A percentile compares a stretch with the other conserved stretches of the same genome.
phyloP scores from a whole-genome alignment of 2,797 vertebrate genomes.

The Merluccius polli region DNA sequence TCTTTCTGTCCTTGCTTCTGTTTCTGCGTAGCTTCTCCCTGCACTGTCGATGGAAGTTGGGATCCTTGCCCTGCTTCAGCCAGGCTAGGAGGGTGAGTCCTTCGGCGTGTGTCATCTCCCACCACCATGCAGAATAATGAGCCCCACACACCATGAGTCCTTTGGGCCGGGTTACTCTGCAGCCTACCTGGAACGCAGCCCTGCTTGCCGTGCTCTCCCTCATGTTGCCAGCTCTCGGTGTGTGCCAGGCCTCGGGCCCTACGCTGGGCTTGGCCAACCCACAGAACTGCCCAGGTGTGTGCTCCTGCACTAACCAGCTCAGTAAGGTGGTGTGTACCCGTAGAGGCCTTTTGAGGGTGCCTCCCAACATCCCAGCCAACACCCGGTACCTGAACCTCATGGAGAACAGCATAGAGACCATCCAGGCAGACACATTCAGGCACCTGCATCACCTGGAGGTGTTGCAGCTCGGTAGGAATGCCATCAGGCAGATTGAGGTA shows the following conservation, averaged over 20 bases:
- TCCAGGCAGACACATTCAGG: conserved; percentile 94
- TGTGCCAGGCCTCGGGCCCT: conserved; percentile 79
- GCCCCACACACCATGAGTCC: conserved; percentile 98
- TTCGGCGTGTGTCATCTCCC: conserved; percentile 77
- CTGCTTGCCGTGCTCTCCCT: conserved; percentile 89
- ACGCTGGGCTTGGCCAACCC: conserved; percentile 75
- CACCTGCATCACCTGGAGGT: conserved; percentile 96
- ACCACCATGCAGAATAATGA: conserved; percentile 96
- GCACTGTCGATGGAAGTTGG: conserved; percentile 86
- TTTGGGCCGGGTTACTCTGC: conserved; percentile 97
- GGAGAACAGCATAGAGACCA: conserved; percentile 97
- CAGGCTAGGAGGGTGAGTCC: conserved; percentile 85
- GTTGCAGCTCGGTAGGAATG: conserved; percentile 91
- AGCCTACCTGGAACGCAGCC: conserved; percentile 91
- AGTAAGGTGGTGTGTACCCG: conserved; percentile 98
- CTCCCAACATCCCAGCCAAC: conserved; percentile 89
- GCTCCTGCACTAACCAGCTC: conserved; percentile 96
- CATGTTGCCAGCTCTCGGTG: conserved; percentile 86
- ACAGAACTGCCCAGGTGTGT: conserved; percentile 91
- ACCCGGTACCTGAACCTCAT: conserved; percentile 95
- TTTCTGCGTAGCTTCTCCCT: conserved; percentile 66
- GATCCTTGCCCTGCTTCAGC: conserved; percentile 84
- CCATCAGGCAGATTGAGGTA: conserved; percentile 96
- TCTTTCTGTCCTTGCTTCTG: conserved; percentile 37
- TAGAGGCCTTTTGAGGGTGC: conserved; percentile 85